Base-by-base conservation (phyloP, 2,888 invertebrate species). In the Neoascia interrupta region DNA sequence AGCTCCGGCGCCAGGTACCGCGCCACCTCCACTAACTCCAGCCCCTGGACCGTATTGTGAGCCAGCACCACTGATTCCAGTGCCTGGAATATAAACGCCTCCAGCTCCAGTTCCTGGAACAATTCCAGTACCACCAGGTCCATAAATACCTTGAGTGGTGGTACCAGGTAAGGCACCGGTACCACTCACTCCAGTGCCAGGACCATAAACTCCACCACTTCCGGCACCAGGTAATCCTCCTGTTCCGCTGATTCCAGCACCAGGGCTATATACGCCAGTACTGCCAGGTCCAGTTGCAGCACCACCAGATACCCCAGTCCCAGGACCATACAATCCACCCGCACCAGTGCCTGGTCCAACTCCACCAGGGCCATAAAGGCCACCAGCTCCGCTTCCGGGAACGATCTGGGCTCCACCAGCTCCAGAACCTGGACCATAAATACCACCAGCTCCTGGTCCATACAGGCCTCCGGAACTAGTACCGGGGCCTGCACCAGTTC, bases 291-390 rank as follows among this genome's bases (percentile, higher is more conserved):
- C 63, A 53, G 68, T 53, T 47, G 63, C 68, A 6, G 61, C 64
- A 49, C 64, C 81, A 6, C 79, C 81, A 0, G 66, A 66, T 2
- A 82, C 82, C 28, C 82, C 82, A 15, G 26, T 31, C 3, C 69
- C 66, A 21, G 51, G 45, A 10, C 16, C 58, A 54, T 56, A 54
- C 8, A 13, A 1, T 13, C 31, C 43, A 36, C 54, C 54, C 11
- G 61, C 34, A n/a, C 60, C 23, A n/a, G 45, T 79, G 10, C 60
- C 70, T 34, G 18, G 49, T 10, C 56, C 53, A 1, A 31, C 6
- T 5, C 41, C 54, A 39, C 68, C 72, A 4, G 36, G 34, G 3
- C 51, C 58, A 73, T 47, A n/a, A n/a, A n/a, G n/a, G 47, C 21
- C 34, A 18, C 58, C 73, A n/a, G 23, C 15, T 16, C 28, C 26